Base-by-base conservation (phyloP, 2,113 vertebrate species). In the Mobula hypostoma region DNA sequence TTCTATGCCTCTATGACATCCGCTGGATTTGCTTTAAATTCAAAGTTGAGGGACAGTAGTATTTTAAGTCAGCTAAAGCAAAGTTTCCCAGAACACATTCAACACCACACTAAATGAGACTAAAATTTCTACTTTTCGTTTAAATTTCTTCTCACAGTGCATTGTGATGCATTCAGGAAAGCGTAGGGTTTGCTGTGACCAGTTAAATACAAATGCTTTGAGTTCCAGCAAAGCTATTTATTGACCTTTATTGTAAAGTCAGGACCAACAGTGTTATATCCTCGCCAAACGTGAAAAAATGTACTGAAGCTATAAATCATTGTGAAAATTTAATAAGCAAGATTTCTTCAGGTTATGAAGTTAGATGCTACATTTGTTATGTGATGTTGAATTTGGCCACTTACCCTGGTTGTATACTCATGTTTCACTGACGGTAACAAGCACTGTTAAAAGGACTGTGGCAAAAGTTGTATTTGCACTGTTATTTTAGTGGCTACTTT, bases 381-480 rank as follows among this genome's bases (percentile, higher is more conserved):
- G 36, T 2, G 24, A 29, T 48, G 70, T 93, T 70, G 21, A 93
- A 93, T 72, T 93, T 93, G 70, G 68, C 91, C 68, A 93, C 70
- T 93, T 93, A 93, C 40, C 91, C 36, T 56, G 68, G 14, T 29
- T 72, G 40, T 66, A 27, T 56, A 74, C 36, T 93, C 36, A 93
- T 72, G 24, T 76, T 56, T 93, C 91, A 93, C 19, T 74, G 68
- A 14, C 48, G 48, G 70, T 70, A 74, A 66, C 70, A 74, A 72
- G 68, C 70, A 93, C 21, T 48, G 91, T 48, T 93, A 14, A 74
- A 72, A 74, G 68, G 7, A 72, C 32, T 70, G 29, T 61, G 66
- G 5, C 66, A 70, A 93, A 40, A 72, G 36, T 5, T 93, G 21
- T 48, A 74, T 27, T 36, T 11, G 66, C n/a, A 32, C 32, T 85